Conservation (phyloP, 2,113 vertebrate genomes). For the Callaeas wilsoni region DNA sequence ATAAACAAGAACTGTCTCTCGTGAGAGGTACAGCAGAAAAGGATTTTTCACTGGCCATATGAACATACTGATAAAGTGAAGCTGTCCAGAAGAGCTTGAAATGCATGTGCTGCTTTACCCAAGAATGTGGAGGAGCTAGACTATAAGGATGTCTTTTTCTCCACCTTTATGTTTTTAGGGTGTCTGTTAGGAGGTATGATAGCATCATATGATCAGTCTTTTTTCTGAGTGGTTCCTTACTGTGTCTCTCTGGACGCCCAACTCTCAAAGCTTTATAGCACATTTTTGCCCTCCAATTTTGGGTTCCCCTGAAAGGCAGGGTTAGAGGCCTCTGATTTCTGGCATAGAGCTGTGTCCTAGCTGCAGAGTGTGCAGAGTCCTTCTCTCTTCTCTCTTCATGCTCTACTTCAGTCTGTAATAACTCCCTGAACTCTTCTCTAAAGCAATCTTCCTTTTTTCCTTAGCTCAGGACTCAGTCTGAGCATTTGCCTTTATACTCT, state of each 20-base stretch:
- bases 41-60: neutral
- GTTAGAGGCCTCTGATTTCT: neutral
- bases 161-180: neutral
- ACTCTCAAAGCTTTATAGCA: neutral
- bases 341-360: neutral
- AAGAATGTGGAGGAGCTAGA: neutral
- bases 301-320: neutral
- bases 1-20: neutral
- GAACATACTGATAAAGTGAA: neutral
- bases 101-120: neutral
- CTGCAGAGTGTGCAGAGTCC: neutral
- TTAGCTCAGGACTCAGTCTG: neutral
- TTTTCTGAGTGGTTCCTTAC: neutral
- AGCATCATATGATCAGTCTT: neutral
- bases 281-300: neutral
- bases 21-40: neutral
- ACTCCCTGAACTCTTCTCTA: neutral
- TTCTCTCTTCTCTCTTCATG: neutral
- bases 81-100: neutral
- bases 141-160: neutral
- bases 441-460: neutral
- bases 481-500: neutral
- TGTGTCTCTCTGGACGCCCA: neutral
- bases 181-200: neutral
- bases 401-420: neutral